phyloP scores from a whole-genome alignment of 2,888 invertebrate genomes.

The Conus canariensis region DNA sequence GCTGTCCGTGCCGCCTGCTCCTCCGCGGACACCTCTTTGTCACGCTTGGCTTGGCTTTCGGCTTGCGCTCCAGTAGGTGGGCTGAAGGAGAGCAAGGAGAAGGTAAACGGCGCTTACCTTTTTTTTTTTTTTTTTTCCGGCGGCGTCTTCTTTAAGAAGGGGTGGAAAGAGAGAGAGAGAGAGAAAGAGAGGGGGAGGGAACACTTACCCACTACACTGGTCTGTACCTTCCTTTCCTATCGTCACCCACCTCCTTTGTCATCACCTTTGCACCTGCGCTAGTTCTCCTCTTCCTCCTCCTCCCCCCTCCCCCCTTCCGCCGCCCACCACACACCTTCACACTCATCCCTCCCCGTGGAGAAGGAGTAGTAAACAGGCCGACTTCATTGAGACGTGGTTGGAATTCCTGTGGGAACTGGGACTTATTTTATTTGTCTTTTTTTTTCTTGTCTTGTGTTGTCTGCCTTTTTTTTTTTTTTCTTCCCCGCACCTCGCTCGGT shows the following conservation, averaged over 20 bases:
- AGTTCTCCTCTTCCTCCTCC: not conserved
- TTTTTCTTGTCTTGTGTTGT: not conserved
- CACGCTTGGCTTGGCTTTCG: not conserved
- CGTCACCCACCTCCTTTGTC: not conserved
- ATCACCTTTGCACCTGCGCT: too few relatives aligned
- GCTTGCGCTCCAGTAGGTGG: not conserved
- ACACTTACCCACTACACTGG: too few relatives aligned
- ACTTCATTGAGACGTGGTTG: slow-evolving; percentile 12
- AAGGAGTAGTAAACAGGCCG: not conserved
- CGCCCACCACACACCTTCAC: not conserved
- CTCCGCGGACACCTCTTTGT: not conserved
- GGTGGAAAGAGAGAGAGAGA: too few relatives aligned
- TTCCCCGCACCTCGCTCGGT: too few relatives aligned
- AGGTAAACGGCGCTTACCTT: not conserved
- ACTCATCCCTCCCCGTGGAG: not conserved
- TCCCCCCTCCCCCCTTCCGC: not conserved
- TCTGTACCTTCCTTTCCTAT: too few relatives aligned
- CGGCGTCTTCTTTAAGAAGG: too few relatives aligned
- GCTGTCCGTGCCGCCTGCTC: not conserved
- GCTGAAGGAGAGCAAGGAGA: not conserved
- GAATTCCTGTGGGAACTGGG: not conserved
- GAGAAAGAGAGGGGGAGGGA: too few relatives aligned
- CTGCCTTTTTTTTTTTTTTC: not conserved
- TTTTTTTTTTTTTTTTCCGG: not conserved
- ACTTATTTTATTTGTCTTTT: not conserved